Evolutionary conservation across 2,888 invertebrate genomes (phyloP), one percentile per base, ranked within the genome.

Genomic region (Daptonema setosum): DNA sequence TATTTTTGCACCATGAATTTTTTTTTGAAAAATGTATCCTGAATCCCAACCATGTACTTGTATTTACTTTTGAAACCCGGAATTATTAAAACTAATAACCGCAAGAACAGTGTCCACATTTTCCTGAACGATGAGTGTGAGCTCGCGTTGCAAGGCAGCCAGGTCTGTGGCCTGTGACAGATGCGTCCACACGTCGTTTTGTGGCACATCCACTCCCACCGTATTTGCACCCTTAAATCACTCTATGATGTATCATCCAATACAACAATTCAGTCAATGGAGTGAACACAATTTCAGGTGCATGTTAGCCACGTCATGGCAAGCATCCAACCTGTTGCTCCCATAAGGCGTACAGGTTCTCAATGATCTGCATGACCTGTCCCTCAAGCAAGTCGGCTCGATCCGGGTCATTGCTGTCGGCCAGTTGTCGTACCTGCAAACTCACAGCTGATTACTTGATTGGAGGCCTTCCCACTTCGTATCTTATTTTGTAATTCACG

Each of bases 61-160:
- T n/a, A n/a, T n/a, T n/a, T n/a, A n/a, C n/a, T n/a, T n/a, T n/a
- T n/a, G n/a, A n/a, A n/a, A n/a, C n/a, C n/a, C n/a, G n/a, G n/a
- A n/a, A n/a, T n/a, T n/a, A n/a, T n/a, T n/a, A 41, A 50, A 47
- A n/a, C 5, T 17, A 56, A 62, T 47, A 53, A 70, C 69, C 29
- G 63, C 61, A 60, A 67, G 60, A 1, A 70, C 59, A 2, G 68
- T 70, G 48, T 67, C 70, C 24, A 71, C 57, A 58, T 70, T 70
- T 35, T 68, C 67, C 54, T 69, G 64, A 47, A 69, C 61, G 43
- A 70, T 63, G 25, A 59, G 48, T 1, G 64, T 63, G 3, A 70
- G 28, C 41, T 71, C 70, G 14, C 63, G 62, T 48, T 63, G 65
- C 28, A 70, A 59, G 17, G 66, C 63, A 14, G 57, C 54, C 56